Evolutionary conservation across 2,797 vertebrate genomes (phyloP).

Genomic region (Acanthurus leucopareius): DNA sequence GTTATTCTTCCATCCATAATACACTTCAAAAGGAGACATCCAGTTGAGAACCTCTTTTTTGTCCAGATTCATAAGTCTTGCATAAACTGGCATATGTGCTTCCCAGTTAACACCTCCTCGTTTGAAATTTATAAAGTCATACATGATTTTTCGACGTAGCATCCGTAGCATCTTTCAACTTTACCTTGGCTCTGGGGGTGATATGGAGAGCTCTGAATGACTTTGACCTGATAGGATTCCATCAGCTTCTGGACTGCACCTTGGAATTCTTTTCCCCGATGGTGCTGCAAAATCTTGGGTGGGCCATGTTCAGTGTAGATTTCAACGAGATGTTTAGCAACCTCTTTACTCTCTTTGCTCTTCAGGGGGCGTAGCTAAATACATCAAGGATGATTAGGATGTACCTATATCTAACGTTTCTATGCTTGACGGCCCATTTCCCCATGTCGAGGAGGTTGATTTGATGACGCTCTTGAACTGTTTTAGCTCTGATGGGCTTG

Average conservation of each 20-base stretch:
- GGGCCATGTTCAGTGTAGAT: slow-evolving; percentile 19
- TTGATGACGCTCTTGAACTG: slow-evolving; percentile 5
- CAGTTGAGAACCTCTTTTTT: slow-evolving; percentile 20
- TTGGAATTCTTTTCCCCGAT: slow-evolving; percentile 18
- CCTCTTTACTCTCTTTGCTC: background rate
- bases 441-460: background rate
- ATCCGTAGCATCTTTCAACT: no score
- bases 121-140: background rate
- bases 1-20: slow-evolving; percentile 30
- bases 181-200: background rate
- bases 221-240: slow-evolving; percentile 16
- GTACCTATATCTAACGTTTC: slow-evolving; percentile 10
- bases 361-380: slow-evolving; percentile 2
- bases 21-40: slow-evolving; percentile 35
- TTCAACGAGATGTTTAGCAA: background rate
- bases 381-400: slow-evolving; percentile 10
- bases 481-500: background rate
- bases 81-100: background rate
- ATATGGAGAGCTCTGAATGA: slow-evolving; percentile 27
- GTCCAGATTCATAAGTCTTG: slow-evolving; percentile 19
- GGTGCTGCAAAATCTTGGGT: slow-evolving; percentile 23
- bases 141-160: background rate
- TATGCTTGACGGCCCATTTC: background rate
- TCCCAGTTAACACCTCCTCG: background rate
- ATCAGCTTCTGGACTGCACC: slow-evolving; percentile 20